Evolutionary conservation across 1,140 invertebrate species (phyloP).

Genomic region (Aphidius ervi): DNA sequence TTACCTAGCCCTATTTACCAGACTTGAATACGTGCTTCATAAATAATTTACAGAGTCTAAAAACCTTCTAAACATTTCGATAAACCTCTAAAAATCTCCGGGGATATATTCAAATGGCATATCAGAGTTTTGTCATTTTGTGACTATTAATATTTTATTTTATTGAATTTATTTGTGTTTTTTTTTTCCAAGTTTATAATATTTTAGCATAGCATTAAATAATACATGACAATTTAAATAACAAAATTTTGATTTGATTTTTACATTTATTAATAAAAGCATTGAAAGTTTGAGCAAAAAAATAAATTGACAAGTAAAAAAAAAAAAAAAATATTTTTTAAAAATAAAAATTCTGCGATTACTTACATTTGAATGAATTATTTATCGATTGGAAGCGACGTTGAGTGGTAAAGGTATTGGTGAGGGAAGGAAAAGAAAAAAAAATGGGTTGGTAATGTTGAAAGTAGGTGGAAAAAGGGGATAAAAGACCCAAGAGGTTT

Average conservation of each 20-base stretch:
- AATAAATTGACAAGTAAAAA: too few relatives aligned
- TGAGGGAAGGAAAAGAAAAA: background rate
- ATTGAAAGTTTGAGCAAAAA: too few relatives aligned
- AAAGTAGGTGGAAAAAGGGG: conserved; percentile 1
- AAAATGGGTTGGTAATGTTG: background rate
- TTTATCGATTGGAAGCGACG: conserved; percentile 35
- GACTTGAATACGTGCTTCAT: conserved; percentile 24
- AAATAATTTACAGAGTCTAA: conserved; percentile 41
- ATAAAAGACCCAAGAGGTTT: conserved; percentile 3
- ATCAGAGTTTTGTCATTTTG: conserved; percentile 31
- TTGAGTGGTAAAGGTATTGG: background rate
- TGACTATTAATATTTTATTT: too few relatives aligned
- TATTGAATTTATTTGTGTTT: too few relatives aligned
- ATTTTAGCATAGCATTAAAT: too few relatives aligned
- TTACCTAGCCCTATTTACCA: conserved; percentile 8
- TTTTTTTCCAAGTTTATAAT: too few relatives aligned
- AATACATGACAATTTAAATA: too few relatives aligned
- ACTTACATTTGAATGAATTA: conserved; percentile 34
- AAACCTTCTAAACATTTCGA: conserved; percentile 44
- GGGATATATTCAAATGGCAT: conserved; percentile 35
- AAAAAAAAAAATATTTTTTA: too few relatives aligned
- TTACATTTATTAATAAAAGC: too few relatives aligned
- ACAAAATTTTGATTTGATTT: too few relatives aligned
- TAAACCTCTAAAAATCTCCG: conserved; percentile 36
- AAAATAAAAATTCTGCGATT: too few relatives aligned